Conservation (phyloP, 2,797 vertebrate genomes). For the Schizothorax lantsangensis region DNA sequence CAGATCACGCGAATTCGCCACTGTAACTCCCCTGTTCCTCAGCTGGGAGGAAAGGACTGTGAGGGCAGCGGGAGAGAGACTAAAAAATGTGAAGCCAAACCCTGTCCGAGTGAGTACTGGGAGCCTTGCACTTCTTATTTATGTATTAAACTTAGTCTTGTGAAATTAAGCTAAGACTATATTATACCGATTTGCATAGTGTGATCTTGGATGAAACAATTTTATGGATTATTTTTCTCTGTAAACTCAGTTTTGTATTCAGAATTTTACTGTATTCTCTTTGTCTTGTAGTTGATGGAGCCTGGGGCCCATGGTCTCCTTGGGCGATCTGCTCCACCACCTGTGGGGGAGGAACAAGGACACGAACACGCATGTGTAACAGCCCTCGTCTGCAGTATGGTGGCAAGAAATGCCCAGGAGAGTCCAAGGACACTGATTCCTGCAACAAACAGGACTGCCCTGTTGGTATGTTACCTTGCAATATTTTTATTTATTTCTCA, state of each 20-base stretch:
- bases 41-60: constrained; percentile 92
- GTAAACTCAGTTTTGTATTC: background rate
- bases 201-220: background rate
- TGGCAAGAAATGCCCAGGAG: constrained; percentile 87
- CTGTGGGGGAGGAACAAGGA: constrained; percentile 89
- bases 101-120: constrained; percentile 87
- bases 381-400: constrained; percentile 90
- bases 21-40: constrained; percentile 95
- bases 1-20: constrained; percentile 95
- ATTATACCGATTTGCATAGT: background rate
- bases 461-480: constrained; percentile 79
- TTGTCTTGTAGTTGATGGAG: constrained; percentile 86
- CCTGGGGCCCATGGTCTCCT: constrained; percentile 97
- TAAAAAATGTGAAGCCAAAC: constrained; percentile 85
- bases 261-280: constrained; percentile 14
- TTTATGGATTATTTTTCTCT: background rate
- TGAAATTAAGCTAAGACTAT: background rate
- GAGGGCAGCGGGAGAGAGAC: constrained; percentile 92
- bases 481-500: background rate
- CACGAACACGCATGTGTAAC: constrained; percentile 88
- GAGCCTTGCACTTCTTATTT: constrained; percentile 42
- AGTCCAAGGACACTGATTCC: constrained; percentile 83
- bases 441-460: constrained; percentile 91
- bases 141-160: background rate
- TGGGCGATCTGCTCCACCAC: constrained; percentile 93